Conservation (phyloP, 2,888 invertebrate genomes). For the Coenonympha glycerion region DNA sequence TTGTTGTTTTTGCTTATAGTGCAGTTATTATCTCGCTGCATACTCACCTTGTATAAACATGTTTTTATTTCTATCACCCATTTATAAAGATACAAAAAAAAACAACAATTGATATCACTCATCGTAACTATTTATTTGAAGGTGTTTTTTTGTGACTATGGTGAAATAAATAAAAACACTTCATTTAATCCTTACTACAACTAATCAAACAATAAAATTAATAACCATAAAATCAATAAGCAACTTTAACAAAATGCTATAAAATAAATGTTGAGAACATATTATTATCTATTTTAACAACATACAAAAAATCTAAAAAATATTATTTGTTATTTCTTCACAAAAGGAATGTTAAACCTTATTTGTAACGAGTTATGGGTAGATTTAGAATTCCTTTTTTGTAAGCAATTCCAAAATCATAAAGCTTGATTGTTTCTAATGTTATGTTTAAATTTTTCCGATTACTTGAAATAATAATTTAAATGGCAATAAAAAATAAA, state of each 20-base stretch:
- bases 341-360: constrained; percentile 38
- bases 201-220: constrained; percentile 47
- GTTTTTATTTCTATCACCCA: too few relatives aligned
- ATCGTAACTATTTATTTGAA: too few relatives aligned
- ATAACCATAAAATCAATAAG: constrained; percentile 38
- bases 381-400: constrained; percentile 10
- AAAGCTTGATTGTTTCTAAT: too few relatives aligned
- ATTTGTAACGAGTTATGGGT: constrained; percentile 14
- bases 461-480: not conserved
- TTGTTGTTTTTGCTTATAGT: too few relatives aligned
- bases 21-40: too few relatives aligned
- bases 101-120: too few relatives aligned
- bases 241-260: constrained; percentile 54
- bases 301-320: constrained; percentile 31
- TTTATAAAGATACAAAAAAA: too few relatives aligned
- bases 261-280: constrained; percentile 36
- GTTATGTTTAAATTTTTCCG: too few relatives aligned
- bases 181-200: constrained; percentile 41
- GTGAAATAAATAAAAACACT: constrained; percentile 12
- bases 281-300: constrained; percentile 19
- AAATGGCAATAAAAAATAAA: not conserved
- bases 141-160: too few relatives aligned
- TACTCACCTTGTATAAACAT: too few relatives aligned
- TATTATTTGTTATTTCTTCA: constrained; percentile 25
- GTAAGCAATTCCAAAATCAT: too few relatives aligned